A percentile compares a stretch with the other conserved stretches of the same genome.
These are phyloP conservation scores for Myiothlypis coronata DNA, from an alignment of 2,797 vertebrate genomes.

Conservation along the genomic window DNA sequence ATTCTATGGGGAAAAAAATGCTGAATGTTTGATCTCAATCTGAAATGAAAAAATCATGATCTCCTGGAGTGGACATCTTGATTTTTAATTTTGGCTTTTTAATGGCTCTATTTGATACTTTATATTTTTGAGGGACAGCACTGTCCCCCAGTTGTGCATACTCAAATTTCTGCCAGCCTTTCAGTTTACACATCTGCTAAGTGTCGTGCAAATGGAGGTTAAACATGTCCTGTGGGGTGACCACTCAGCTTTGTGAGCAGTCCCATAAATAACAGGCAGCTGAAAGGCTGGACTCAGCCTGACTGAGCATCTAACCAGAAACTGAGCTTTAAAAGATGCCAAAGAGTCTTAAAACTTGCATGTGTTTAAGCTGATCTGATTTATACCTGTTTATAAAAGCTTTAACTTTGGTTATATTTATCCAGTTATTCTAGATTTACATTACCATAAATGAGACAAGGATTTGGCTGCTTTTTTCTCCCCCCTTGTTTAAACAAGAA, in stretches of 20 bases:
- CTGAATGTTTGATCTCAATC: background rate
- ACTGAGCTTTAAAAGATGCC: background rate
- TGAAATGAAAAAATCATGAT: background rate
- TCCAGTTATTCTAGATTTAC: slow-evolving; percentile 31
- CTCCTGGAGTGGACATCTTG: background rate
- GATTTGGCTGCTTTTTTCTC: background rate
- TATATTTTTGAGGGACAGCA: background rate
- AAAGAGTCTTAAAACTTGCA: background rate
- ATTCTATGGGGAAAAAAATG: background rate
- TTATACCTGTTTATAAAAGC: slow-evolving; percentile 49
- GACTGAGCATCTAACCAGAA: background rate
- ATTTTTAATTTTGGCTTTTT: background rate
- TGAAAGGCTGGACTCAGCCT: background rate
- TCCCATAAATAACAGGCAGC: background rate
- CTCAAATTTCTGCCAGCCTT: background rate
- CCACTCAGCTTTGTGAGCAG: background rate
- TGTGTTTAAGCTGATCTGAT: background rate
- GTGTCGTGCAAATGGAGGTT: background rate
- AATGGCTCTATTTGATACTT: background rate
- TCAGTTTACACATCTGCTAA: background rate
- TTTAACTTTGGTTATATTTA: background rate
- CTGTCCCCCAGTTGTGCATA: background rate
- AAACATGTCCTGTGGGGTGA: background rate
- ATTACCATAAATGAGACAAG: slow-evolving; percentile 2
- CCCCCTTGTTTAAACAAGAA: background rate